phyloP scores from a whole-genome alignment of 1,140 invertebrate species.

The Hirudo medicinalis region DNA sequence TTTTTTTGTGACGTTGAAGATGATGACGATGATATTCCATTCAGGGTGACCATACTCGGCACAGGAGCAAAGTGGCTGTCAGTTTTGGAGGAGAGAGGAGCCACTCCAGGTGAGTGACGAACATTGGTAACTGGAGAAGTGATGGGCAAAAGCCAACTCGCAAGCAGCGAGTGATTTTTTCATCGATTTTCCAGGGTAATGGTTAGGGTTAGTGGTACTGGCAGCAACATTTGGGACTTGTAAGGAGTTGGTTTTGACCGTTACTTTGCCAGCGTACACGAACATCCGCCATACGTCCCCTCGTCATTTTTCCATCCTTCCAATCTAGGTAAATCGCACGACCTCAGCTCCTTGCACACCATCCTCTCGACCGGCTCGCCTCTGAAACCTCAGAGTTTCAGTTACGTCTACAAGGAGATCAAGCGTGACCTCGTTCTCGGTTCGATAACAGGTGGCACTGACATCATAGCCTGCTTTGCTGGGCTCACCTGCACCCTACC shows the following conservation, averaged over 20 bases:
- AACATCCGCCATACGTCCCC: too few species aligned
- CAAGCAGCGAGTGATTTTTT: too few species aligned
- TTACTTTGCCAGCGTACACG: neutral
- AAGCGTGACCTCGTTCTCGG: conserved; percentile 47
- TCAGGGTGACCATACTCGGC: conserved; percentile 48
- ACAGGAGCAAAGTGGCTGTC: conserved; percentile 49
- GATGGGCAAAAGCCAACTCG: neutral
- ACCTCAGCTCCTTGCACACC: conserved; percentile 40
- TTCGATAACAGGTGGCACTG: conserved; percentile 50
- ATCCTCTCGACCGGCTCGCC: conserved; percentile 51
- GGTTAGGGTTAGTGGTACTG: too few species aligned
- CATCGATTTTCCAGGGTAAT: too few species aligned
- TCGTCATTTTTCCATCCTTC: too few species aligned
- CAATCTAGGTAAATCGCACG: conserved; percentile 38
- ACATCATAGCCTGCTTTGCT: conserved; percentile 51
- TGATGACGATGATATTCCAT: too few species aligned
- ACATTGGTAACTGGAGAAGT: neutral
- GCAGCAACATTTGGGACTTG: too few species aligned
- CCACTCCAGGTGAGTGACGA: conserved; percentile 35
- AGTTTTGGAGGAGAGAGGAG: conserved; percentile 43
- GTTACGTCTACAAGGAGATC: conserved; percentile 49
- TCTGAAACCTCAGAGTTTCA: conserved; percentile 45
- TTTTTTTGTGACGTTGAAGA: too few species aligned
- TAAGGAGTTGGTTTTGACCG: too few species aligned
- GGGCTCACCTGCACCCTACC: conserved; percentile 46